These are phyloP conservation scores for Mormyrus iriodes DNA, from an alignment of 2,113 vertebrate genomes.

Conservation along the genomic window DNA sequence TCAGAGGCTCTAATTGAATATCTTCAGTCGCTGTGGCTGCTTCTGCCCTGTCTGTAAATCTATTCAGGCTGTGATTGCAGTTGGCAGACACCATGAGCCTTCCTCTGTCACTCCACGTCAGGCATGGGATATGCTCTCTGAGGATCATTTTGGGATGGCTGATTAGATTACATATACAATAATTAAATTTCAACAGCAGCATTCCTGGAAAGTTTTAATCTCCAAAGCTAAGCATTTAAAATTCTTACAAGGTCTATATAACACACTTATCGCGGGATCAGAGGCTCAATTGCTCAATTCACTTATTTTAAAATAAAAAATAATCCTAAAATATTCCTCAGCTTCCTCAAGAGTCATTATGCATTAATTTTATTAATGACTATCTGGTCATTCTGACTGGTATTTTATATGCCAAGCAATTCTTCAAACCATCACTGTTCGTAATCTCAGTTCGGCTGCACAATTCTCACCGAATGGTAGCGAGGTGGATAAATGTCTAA, in stretches of 20 bases:
- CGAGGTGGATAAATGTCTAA: background rate
- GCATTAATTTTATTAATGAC: background rate
- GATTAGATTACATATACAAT: background rate
- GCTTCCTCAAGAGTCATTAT: background rate
- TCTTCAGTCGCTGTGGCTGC: slow-evolving; percentile 20
- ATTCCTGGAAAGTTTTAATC: slow-evolving; percentile 13
- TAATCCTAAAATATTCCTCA: background rate
- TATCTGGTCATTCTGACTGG: background rate
- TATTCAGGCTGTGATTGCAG: slow-evolving; percentile 14
- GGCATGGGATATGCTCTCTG: slow-evolving; percentile 5
- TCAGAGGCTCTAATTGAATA: slow-evolving; percentile 27
- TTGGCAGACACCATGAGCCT: background rate
- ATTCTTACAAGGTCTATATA: background rate
- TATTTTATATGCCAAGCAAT: background rate
- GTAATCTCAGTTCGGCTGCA: background rate
- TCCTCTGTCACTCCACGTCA: background rate
- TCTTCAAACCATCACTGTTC: background rate
- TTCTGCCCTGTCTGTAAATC: slow-evolving; percentile 6
- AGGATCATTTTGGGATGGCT: background rate
- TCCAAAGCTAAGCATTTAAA: background rate
- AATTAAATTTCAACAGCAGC: background rate
- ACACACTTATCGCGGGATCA: background rate
- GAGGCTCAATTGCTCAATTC: background rate
- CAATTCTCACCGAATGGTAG: background rate
- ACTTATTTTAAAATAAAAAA: background rate